Percentiles rank a stretch among this genome's conserved stretches.
These are phyloP conservation scores for Uloborus plumipes DNA, from an alignment of 2,888 invertebrate genomes.

Conservation along the genomic window DNA sequence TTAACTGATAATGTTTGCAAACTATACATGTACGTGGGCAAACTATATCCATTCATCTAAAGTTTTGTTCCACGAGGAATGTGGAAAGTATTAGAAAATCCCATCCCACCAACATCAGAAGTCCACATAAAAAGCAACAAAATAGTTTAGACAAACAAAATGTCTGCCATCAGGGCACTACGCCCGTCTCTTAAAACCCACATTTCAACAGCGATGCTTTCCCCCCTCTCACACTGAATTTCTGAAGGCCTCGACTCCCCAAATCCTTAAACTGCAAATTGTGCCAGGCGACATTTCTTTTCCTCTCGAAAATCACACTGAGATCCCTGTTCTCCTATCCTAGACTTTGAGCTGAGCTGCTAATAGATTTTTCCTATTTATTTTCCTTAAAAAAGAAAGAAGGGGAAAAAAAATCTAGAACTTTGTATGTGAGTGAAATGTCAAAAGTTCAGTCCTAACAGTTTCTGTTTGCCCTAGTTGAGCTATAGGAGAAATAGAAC, in stretches of 20 bases:
- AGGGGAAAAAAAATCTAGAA: not conserved
- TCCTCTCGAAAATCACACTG: not conserved
- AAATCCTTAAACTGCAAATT: conserved; percentile 20
- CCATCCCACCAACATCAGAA: too few species aligned
- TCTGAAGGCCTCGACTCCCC: not conserved
- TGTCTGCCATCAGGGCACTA: not conserved
- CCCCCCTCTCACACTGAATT: too few species aligned
- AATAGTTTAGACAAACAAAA: conserved; percentile 11
- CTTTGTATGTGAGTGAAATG: conserved; percentile 4
- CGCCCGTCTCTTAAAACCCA: too few species aligned
- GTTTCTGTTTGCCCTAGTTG: not conserved
- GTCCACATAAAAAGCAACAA: too few species aligned
- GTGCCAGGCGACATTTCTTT: conserved; percentile 14
- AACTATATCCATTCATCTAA: too few species aligned
- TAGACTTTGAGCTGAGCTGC: not conserved
- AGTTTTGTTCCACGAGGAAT: too few species aligned
- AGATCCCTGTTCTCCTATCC: not conserved
- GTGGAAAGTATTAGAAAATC: too few species aligned
- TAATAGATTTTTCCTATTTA: conserved; percentile 4
- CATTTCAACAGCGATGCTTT: too few species aligned
- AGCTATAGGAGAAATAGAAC: not conserved
- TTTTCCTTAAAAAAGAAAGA: conserved; percentile 6
- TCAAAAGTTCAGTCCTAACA: conserved; percentile 11
- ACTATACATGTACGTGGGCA: too few species aligned
- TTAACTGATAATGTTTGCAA: too few species aligned